These are phyloP conservation scores for Pangasius mekongensis DNA, from an alignment of 2,797 vertebrate species.

Conservation along the genomic window DNA sequence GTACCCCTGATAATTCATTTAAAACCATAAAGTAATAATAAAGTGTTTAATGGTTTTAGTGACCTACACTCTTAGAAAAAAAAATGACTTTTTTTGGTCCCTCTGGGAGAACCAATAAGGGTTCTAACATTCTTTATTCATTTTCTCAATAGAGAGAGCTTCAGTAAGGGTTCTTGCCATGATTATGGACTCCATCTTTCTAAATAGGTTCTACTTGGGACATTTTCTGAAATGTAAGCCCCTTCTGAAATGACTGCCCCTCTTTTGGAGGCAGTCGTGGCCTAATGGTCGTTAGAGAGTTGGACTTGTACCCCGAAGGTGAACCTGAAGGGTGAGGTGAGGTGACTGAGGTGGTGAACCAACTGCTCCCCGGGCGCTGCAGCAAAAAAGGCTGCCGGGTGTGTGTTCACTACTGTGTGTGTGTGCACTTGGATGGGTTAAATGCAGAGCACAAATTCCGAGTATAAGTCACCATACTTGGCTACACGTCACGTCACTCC, in stretches of 20 bases:
- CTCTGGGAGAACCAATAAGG: background rate
- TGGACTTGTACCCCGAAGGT: too few relatives aligned
- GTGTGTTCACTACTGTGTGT: too few relatives aligned
- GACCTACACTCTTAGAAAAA: background rate
- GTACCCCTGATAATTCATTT: background rate
- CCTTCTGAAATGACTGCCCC: background rate
- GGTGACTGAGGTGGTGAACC: too few relatives aligned
- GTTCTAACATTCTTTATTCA: background rate
- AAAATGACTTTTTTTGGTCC: background rate
- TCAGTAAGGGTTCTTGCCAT: constrained; percentile 66
- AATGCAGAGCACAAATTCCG: too few relatives aligned
- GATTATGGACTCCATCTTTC: background rate
- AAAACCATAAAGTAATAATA: background rate
- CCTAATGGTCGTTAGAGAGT: too few relatives aligned
- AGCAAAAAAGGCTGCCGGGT: too few relatives aligned
- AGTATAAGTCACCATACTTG: too few relatives aligned
- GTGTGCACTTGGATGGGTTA: too few relatives aligned
- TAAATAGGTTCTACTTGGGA: background rate
- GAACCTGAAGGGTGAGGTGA: too few relatives aligned
- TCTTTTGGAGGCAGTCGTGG: too few relatives aligned
- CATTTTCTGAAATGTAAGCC: background rate
- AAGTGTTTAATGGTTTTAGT: background rate
- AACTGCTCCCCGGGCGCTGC: too few relatives aligned
- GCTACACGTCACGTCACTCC: too few relatives aligned
- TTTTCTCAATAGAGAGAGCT: constrained; percentile 50